Evolutionary conservation across 2,797 vertebrate genomes (phyloP).

Genomic region (Champsocephalus gunnari): DNA sequence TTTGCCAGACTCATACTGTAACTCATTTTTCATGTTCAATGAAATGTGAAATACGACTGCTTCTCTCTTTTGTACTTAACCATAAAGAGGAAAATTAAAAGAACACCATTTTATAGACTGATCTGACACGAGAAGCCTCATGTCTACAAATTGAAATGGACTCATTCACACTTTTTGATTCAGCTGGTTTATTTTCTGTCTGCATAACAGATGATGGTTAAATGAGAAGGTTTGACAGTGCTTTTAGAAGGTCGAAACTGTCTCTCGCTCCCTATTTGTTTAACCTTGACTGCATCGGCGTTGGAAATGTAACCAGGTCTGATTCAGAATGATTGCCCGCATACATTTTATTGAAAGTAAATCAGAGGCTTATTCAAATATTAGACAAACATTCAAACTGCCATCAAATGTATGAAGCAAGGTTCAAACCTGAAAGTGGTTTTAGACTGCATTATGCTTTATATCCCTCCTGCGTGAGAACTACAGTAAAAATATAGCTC

Average conservation of each 20-base stretch:
- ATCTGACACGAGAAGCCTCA: neutral
- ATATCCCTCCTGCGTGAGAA: conserved; percentile 27
- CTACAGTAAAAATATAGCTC: conserved; percentile 37
- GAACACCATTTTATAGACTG: neutral
- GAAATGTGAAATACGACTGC: neutral
- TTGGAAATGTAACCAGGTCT: neutral
- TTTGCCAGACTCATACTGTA: too few species aligned
- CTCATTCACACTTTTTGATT: neutral
- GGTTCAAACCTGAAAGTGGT: neutral
- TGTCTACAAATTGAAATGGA: neutral
- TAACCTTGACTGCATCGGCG: neutral
- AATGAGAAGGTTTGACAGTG: neutral
- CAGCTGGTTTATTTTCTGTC: neutral
- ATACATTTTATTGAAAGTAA: neutral
- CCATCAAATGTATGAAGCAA: neutral
- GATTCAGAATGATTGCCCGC: neutral
- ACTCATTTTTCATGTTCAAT: neutral
- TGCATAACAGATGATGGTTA: neutral
- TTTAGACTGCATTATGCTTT: conserved; percentile 4
- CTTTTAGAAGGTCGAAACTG: neutral
- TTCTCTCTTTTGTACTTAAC: neutral
- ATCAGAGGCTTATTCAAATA: neutral
- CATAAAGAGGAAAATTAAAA: neutral
- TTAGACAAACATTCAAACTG: neutral
- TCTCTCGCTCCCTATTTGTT: neutral